These are phyloP conservation scores for Alectoris magna DNA, from an alignment of 2,797 vertebrate species.

Conservation along the genomic window DNA sequence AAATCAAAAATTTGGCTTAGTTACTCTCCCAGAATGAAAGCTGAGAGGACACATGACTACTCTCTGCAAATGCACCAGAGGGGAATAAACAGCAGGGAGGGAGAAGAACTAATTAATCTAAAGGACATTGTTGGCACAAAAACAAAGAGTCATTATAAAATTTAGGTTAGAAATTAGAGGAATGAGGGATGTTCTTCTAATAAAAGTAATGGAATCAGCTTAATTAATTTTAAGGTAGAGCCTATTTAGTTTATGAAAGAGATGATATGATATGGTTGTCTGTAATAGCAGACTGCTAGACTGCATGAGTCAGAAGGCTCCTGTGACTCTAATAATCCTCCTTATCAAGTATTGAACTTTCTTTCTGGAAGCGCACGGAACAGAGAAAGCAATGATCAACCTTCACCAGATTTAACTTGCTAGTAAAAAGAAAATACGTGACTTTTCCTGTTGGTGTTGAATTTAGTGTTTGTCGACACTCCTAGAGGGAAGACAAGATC, in stretches of 20 bases:
- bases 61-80: not conserved
- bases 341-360: not conserved
- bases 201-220: not conserved
- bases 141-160: not conserved
- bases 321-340: not conserved
- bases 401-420: not conserved
- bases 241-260: not conserved
- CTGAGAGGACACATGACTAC: not conserved
- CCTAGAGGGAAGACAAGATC: not conserved
- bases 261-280: not conserved
- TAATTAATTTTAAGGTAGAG: not conserved
- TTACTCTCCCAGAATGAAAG: not conserved
- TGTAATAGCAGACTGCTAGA: not conserved
- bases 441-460: not conserved
- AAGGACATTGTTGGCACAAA: slow-evolving; percentile 1
- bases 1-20: not conserved
- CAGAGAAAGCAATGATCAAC: not conserved
- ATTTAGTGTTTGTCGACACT: not conserved
- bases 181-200: not conserved
- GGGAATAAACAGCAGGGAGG: not conserved
- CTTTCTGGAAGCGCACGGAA: not conserved
- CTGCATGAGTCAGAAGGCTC: not conserved
- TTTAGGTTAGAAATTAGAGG: slow-evolving; percentile 9
- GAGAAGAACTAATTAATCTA: slow-evolving; percentile 9
- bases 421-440: not conserved